phyloP scores from a whole-genome alignment of 2,113 vertebrate species.

The Conger conger region DNA sequence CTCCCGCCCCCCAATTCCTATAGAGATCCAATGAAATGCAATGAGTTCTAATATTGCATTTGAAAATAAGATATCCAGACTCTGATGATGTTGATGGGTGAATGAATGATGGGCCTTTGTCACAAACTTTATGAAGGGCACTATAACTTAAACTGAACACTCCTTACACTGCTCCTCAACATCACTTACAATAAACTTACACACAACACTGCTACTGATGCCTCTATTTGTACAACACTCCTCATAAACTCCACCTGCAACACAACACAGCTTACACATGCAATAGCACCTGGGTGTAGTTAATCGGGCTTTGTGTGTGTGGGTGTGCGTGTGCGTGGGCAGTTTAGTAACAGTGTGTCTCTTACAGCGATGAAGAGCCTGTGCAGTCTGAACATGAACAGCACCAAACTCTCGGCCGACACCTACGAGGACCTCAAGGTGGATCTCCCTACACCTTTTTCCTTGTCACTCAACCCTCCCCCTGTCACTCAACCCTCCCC shows the following conservation, averaged over 20 bases:
- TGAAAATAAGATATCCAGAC: too few relatives aligned
- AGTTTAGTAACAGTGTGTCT: constrained; percentile 6
- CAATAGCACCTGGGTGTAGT: not conserved
- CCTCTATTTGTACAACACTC: not conserved
- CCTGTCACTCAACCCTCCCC: not conserved
- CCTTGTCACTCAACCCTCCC: too few relatives aligned
- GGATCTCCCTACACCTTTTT: not conserved
- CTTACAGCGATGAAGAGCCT: constrained; percentile 95
- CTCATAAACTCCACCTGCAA: not conserved
- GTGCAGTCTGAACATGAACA: constrained; percentile 99
- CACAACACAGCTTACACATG: not conserved
- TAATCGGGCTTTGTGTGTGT: not conserved
- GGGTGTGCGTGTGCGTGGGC: not conserved
- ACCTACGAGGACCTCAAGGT: constrained; percentile 99
- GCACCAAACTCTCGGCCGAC: constrained; percentile 98
- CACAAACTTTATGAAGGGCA: too few relatives aligned
- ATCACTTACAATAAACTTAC: too few relatives aligned
- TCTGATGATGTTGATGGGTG: too few relatives aligned
- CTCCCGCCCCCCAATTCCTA: too few relatives aligned
- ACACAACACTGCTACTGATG: not conserved
- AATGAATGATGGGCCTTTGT: too few relatives aligned
- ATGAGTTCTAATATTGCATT: too few relatives aligned
- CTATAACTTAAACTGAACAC: too few relatives aligned
- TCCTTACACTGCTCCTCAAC: too few relatives aligned
- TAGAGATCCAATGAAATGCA: too few relatives aligned